phyloP scores from a whole-genome alignment of 2,888 invertebrate species.

The Panopea generosa region DNA sequence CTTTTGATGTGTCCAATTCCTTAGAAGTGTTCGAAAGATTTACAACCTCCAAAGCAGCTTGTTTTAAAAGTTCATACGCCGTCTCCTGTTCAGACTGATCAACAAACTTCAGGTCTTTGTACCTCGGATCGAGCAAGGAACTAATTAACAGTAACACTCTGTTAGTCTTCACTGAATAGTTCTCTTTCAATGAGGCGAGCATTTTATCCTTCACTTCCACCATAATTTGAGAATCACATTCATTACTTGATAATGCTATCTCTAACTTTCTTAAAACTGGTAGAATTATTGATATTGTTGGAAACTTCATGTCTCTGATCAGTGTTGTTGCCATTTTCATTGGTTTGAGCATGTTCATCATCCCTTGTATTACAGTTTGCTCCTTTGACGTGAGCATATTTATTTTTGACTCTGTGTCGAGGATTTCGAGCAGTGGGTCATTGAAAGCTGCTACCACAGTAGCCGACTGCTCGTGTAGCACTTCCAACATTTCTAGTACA shows the following conservation, averaged over 20 bases:
- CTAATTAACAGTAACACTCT: conserved; percentile 55
- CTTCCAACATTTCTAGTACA: conserved; percentile 35
- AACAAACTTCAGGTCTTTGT: conserved; percentile 61
- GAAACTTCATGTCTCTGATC: conserved; percentile 45
- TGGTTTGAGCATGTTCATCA: conserved; percentile 44
- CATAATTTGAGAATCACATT: conserved; percentile 36
- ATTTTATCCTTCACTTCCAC: conserved; percentile 39
- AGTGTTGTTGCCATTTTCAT: conserved; percentile 47
- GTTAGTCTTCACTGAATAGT: conserved; percentile 27
- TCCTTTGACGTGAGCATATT: conserved; percentile 17
- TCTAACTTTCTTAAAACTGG: conserved; percentile 62
- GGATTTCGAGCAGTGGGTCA: conserved; percentile 16
- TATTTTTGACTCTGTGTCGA: not conserved
- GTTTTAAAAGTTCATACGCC: conserved; percentile 47
- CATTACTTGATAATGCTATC: conserved; percentile 35
- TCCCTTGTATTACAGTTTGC: conserved; percentile 30
- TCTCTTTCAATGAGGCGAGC: conserved; percentile 27
- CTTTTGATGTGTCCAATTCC: not conserved
- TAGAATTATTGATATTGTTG: conserved; percentile 57
- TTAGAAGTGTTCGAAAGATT: conserved; percentile 4
- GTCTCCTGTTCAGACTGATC: conserved; percentile 41
- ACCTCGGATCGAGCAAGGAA: conserved; percentile 59
- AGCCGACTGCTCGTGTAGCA: conserved; percentile 27
- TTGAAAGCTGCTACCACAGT: conserved; percentile 22
- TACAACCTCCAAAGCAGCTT: conserved; percentile 43